Evolutionary conservation across 2,888 invertebrate species (phyloP), one percentile per base, ranked within the genome.

Genomic region (Eristalinus aeneus): DNA sequence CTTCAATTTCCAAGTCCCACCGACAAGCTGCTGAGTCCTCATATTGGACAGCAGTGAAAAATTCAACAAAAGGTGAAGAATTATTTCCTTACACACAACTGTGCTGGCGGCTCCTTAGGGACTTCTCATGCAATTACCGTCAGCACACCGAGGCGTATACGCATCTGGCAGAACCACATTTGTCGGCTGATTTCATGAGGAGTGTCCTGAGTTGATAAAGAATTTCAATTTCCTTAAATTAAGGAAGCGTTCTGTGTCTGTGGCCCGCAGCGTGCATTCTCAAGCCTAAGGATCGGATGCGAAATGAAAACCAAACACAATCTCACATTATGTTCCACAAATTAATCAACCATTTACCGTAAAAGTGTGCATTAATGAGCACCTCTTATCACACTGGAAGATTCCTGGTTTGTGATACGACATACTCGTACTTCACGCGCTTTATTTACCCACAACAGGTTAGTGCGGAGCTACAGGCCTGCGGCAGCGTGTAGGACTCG

Each of bases 321-420:
- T 32, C 53, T 31, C 58, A 5, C 23, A 69, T 10, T 22, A 56
- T 58, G 39, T 58, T 65, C 65, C n/a, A 20, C 58, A 74, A 74
- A 27, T 65, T 74, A 74, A 65, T 65, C 65, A 65, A 65, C 39
- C 74, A 74, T 56, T 74, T 65, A 58, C 31, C 65, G 58, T 64
- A 31, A 65, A 74, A 74, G 65, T 74, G 56, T 20, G 58, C 36
- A 74, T 74, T 56, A 65, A 39, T 23, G 56, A 56, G 56, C 8
- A 23, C 22, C 16, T 5, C 56, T 22, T 23, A 11, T 56, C 22
- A 56, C n/a, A 27, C 54, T 9, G 54, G 54, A 10, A 23, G 22
- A 12, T 23, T 1, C 16, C 16, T 46, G 46, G 16, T 16, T 16
- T 16, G 23, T 3, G 56, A 8, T 4, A 6, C 23, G 22, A 23